Conservation (phyloP, 2,888 invertebrate species). For the Lobophora halterata region DNA sequence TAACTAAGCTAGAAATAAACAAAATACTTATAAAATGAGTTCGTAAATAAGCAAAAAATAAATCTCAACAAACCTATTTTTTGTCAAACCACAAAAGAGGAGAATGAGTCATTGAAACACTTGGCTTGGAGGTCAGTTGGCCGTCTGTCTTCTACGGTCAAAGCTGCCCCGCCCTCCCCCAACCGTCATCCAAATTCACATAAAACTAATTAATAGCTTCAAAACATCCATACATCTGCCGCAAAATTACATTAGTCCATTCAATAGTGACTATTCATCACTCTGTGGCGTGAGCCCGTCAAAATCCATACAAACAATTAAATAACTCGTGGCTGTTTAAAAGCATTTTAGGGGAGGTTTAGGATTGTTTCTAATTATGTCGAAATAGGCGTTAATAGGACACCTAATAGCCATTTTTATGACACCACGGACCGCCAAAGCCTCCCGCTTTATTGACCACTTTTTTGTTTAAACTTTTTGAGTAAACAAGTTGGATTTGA, state of each 20-base stretch:
- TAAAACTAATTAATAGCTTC: constrained; percentile 27
- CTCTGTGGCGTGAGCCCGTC: constrained; percentile 1
- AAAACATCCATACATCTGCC: constrained; percentile 24
- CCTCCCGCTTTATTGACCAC: constrained; percentile 69
- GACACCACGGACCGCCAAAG: constrained; percentile 67
- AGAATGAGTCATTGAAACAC: too few relatives aligned
- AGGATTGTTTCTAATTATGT: constrained; percentile 77
- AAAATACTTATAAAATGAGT: too few relatives aligned
- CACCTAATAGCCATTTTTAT: constrained; percentile 73
- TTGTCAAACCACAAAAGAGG: too few relatives aligned
- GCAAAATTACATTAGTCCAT: background rate
- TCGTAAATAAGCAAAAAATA: too few relatives aligned
- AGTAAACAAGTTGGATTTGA: constrained; percentile 55
- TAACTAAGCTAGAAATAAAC: too few relatives aligned
- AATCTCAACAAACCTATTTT: too few relatives aligned
- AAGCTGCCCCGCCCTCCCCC: background rate
- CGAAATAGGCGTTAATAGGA: constrained; percentile 79
- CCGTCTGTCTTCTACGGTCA: constrained; percentile 5
- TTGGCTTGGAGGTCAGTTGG: too few relatives aligned
- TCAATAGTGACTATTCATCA: background rate
- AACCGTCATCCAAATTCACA: constrained; percentile 12
- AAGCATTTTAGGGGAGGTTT: constrained; percentile 56
- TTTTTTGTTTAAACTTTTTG: constrained; percentile 73
- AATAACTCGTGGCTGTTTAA: constrained; percentile 46
- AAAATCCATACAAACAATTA: constrained; percentile 59